Conservation (phyloP, 2,888 invertebrate species). For the Pherbina coryleti region DNA sequence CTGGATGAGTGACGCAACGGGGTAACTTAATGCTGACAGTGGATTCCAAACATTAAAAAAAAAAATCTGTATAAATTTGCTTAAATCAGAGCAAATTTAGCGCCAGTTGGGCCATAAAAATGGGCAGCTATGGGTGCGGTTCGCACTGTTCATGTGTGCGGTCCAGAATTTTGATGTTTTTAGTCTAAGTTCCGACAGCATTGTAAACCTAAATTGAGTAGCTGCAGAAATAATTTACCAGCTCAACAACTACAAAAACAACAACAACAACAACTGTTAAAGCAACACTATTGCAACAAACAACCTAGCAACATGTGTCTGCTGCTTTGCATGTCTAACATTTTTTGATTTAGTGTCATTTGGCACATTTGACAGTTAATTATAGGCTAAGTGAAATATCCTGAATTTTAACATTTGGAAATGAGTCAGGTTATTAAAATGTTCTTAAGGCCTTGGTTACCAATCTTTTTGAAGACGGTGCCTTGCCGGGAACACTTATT, state of each 20-base stretch:
- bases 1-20: slow-evolving; percentile 62
- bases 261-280: slow-evolving; percentile 20
- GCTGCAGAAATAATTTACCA: slow-evolving; percentile 17
- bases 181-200: slow-evolving; percentile 11
- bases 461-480: too few relatives aligned
- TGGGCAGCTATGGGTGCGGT: slow-evolving; percentile 30
- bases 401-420: too few relatives aligned
- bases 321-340: neutral
- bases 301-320: slow-evolving; percentile 29
- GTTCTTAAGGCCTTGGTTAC: too few relatives aligned
- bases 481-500: too few relatives aligned
- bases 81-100: slow-evolving; percentile 50
- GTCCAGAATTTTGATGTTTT: slow-evolving; percentile 23
- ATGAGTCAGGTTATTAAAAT: too few relatives aligned
- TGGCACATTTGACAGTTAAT: neutral
- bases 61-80: slow-evolving; percentile 56
- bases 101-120: slow-evolving; percentile 22
- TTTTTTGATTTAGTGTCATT: slow-evolving; percentile 18
- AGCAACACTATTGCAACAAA: neutral
- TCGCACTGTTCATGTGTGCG: slow-evolving; percentile 14
- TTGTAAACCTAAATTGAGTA: slow-evolving; percentile 20
- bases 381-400: neutral
- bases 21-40: slow-evolving; percentile 47
- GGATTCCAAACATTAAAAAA: slow-evolving; percentile 50
- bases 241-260: slow-evolving; percentile 43